Base-by-base conservation (phyloP, 2,797 vertebrate genomes). In the Botia almorhae region DNA sequence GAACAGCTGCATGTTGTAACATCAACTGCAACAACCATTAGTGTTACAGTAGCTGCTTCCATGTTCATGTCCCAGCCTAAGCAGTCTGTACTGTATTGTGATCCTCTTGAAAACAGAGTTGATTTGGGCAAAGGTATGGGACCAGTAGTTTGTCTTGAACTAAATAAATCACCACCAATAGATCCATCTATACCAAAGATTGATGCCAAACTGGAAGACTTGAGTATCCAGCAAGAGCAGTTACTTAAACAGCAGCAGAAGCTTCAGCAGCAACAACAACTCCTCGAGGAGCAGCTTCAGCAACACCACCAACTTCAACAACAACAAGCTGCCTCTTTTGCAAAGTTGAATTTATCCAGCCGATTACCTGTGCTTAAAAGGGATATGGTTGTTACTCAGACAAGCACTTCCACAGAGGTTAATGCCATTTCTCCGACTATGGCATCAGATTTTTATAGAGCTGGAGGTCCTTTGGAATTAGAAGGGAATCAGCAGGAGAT, bases 11-110 rank as follows among this genome's bases (percentile, higher is more conserved):
- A 95, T 0, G 84, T 93, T 72, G 91, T 94, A 80, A 91, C 93
- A 0, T 94, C 94, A 0, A 95, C 96, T 53, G 90, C 97, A 85
- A 97, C 95, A 85, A 98, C 96, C 0, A 92, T 98, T 11, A 91
- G 96, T 90, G 94, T 98, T 83, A 98, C 97, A 50, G 95, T 98
- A 43, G 96, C 98, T 69, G 96, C 97, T 3, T 97, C 98, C n/a
- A 92, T 99, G 96, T 95, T 99, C 75, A 94, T 97, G 87, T 95
- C 95, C 0, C 97, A 98, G 82, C 92, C 95, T 60, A 97, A 97
- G 88, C 96, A 97, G 67, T 96, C 97, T 0, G 87, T 94, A 21
- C 90, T 99, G 48, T 99, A 99, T n/a, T 96, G 96, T 82, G 98
- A 99, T 87, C 96, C 97, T 43, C 94, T 96, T 90, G 96, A 98